A percentile compares a stretch with the other conserved stretches of the same genome.
phyloP scores from a whole-genome alignment of 2,797 vertebrate species.

The Manis pentadactyla region DNA sequence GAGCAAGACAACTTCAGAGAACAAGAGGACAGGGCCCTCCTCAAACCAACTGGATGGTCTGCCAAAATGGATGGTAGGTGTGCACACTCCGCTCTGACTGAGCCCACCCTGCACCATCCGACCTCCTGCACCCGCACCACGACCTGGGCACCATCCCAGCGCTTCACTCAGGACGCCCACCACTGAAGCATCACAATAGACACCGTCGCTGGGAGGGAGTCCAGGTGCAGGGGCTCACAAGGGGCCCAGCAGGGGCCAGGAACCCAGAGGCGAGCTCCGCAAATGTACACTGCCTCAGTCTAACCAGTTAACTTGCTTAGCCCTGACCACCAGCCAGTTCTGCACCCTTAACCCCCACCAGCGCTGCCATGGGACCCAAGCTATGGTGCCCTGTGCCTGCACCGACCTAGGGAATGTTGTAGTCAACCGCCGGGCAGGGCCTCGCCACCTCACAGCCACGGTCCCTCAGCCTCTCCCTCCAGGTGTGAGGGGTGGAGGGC shows the following conservation, averaged over 20 bases:
- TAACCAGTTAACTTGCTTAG: not conserved
- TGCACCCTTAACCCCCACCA: too few relatives aligned
- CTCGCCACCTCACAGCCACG: not conserved
- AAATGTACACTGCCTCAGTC: accelerated
- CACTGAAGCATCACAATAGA: not conserved
- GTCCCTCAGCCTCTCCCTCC: not conserved
- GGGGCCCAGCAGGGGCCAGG: not conserved
- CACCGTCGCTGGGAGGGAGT: too few relatives aligned
- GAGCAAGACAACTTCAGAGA: not conserved
- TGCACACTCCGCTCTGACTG: accelerated
- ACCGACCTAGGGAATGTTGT: not conserved
- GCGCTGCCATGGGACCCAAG: not conserved
- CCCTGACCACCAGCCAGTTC: not conserved
- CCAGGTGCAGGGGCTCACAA: not conserved
- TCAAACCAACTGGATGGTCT: too few relatives aligned
- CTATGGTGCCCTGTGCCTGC: accelerated
- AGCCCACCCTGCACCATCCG: too few relatives aligned
- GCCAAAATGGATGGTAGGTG: accelerated
- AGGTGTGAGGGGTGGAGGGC: not conserved
- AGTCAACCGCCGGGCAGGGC: accelerated
- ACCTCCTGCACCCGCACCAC: too few relatives aligned
- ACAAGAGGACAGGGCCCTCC: not conserved
- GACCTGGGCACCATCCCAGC: not conserved
- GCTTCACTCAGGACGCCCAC: accelerated
- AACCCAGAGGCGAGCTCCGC: not conserved